Conservation (phyloP, 2,797 vertebrate species). For the Gila robusta region DNA sequence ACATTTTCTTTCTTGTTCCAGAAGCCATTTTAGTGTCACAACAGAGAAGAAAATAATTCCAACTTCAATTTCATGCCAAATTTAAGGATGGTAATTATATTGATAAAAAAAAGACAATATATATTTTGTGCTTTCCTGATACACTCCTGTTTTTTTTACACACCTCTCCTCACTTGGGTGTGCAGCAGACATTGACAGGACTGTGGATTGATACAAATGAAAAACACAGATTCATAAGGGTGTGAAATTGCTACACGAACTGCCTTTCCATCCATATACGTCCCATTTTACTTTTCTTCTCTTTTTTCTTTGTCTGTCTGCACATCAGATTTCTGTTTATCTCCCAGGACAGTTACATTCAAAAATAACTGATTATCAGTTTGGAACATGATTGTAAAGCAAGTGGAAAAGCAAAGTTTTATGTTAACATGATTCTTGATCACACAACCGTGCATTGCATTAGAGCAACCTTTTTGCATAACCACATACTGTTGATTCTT, state of each 20-base stretch:
- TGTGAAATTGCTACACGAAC: not conserved
- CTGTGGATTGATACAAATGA: not conserved
- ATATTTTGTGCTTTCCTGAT: not conserved
- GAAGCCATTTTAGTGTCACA: not conserved
- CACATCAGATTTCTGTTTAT: not conserved
- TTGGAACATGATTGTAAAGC: not conserved
- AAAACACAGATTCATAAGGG: not conserved
- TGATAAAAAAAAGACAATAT: not conserved
- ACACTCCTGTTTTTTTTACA: not conserved
- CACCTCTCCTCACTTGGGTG: not conserved
- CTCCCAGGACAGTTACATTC: not conserved
- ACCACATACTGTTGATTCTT: not conserved
- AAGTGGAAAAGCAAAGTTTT: not conserved
- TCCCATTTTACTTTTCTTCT: no score
- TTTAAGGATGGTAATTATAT: not conserved
- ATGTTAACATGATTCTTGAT: not conserved
- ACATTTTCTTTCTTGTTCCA: not conserved
- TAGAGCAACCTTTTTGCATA: not conserved
- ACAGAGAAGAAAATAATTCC: not conserved
- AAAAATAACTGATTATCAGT: not conserved
- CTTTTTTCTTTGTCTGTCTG: not conserved
- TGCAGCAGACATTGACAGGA: not conserved
- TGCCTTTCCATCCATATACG: not conserved
- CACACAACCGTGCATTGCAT: not conserved
- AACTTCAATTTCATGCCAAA: not conserved